Conservation (phyloP, 2,113 vertebrate genomes). For the Bos javanicus region DNA sequence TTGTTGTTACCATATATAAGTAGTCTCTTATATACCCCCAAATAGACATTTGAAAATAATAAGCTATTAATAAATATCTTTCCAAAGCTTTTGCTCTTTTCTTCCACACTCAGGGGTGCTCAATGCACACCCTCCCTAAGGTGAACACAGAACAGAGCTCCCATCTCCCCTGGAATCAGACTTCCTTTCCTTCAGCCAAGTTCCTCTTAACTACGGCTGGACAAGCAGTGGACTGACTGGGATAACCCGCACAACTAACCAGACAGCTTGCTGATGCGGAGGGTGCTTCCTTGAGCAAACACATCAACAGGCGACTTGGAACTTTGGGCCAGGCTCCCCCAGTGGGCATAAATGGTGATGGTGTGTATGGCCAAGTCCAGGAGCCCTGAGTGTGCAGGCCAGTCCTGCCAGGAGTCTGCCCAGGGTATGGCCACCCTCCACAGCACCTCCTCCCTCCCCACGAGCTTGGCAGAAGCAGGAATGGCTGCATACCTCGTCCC, state of each 20-base stretch:
- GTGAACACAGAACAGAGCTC: neutral
- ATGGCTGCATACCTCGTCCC: neutral
- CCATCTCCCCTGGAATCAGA: neutral
- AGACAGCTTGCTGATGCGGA: neutral
- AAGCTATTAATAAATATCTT: neutral
- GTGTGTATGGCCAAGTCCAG: neutral
- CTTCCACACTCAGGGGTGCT: neutral
- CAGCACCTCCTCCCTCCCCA: rapidly evolving
- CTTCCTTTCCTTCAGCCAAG: neutral
- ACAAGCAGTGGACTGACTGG: neutral
- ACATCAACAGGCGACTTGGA: neutral
- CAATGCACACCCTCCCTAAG: too few relatives aligned
- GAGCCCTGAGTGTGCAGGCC: neutral
- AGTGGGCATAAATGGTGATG: neutral
- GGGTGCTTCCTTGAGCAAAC: neutral
- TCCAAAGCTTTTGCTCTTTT: neutral
- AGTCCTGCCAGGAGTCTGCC: neutral
- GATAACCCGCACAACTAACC: neutral
- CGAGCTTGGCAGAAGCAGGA: rapidly evolving
- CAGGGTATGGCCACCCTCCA: neutral
- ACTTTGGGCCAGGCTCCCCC: neutral
- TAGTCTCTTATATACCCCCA: neutral
- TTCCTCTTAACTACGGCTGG: neutral
- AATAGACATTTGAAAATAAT: neutral
- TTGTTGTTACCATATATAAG: neutral